A percentile compares a stretch with the other conserved stretches of the same genome.
Evolutionary conservation across 1,140 invertebrate species (phyloP).

Genomic region (Helicoverpa armigera): DNA sequence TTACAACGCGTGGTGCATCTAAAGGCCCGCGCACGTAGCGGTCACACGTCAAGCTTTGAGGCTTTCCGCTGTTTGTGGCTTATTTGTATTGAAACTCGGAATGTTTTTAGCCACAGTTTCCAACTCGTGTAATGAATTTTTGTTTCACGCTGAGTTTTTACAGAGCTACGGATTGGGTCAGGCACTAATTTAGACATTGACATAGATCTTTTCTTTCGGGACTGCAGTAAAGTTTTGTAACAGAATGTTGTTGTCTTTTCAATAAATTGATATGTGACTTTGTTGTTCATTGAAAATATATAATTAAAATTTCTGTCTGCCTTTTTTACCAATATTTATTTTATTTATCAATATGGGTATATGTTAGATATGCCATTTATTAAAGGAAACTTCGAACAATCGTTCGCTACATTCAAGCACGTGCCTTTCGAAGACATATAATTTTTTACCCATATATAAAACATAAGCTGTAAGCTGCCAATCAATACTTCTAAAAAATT

Average conservation of each 20-base stretch:
- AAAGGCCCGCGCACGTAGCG: constrained; percentile 64
- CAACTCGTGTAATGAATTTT: constrained; percentile 71
- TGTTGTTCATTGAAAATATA: no score
- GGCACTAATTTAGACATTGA: neutral
- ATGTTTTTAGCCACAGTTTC: constrained; percentile 69
- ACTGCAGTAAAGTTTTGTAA: no score
- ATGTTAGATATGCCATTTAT: no score
- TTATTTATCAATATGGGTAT: no score
- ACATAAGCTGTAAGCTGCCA: neutral
- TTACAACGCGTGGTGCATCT: constrained; percentile 68
- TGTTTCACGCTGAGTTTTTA: constrained; percentile 28
- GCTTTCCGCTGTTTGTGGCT: constrained; percentile 82
- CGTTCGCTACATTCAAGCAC: no score
- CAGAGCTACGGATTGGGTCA: neutral
- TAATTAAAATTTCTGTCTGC: no score
- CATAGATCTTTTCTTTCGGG: neutral
- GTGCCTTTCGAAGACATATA: neutral
- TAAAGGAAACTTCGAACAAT: no score
- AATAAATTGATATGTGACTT: no score
- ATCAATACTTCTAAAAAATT: constrained; percentile 35
- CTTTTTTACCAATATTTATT: no score
- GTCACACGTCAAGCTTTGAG: constrained; percentile 77
- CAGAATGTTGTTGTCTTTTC: no score
- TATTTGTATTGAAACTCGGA: constrained; percentile 78
- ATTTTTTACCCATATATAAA: neutral